Evolutionary conservation across 2,888 invertebrate genomes (phyloP), one percentile per base, ranked within the genome.

Genomic region (Rhingia rostrata): DNA sequence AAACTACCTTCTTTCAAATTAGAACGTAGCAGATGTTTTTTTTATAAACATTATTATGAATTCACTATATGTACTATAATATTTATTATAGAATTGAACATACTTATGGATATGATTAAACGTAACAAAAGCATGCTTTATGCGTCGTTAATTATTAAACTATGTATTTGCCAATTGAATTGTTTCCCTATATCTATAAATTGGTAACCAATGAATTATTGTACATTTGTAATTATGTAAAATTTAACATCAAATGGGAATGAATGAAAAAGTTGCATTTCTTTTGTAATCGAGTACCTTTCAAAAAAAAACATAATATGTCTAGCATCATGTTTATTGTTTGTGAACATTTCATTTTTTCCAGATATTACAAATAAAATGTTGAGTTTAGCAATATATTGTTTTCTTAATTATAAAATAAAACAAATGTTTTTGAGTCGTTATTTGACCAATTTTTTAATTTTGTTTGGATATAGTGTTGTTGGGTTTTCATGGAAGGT

Each of bases 261-360:
- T 80, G 56, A 39, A 74, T 53, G 47, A 54, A 63, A 73, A 47
- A 73, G 54, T 22, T 64, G 63, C 63, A 73, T 63, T 75, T 81
- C 80, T 81, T 75, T 67, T 54, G 54, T 61, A 82, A 72, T 82
- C 53, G 66, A 60, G 82, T 82, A 82, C 77, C 77, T 82, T 81
- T 66, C 37, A 77, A 47, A 7, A 30, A 45, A 47, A 6, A 35
- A 75, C 51, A 32, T 63, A 70, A 49, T 41, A 45, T 54, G 54
- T 64, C 54, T 77, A 70, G 47, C 22, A 47, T 70, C 39, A 32
- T 77, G 75, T 77, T 70, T 66, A 54, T 47, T 67, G 54, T 82
- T 58, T n/a, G n/a, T n/a, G n/a, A n/a, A n/a, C 22, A 22, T 60
- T 43, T 64, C 49, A n/a, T 60, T n/a, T 60, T 58, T 56, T 58